Evolutionary conservation across 2,888 invertebrate species (phyloP).

Genomic region (Petrophora chlorosata): DNA sequence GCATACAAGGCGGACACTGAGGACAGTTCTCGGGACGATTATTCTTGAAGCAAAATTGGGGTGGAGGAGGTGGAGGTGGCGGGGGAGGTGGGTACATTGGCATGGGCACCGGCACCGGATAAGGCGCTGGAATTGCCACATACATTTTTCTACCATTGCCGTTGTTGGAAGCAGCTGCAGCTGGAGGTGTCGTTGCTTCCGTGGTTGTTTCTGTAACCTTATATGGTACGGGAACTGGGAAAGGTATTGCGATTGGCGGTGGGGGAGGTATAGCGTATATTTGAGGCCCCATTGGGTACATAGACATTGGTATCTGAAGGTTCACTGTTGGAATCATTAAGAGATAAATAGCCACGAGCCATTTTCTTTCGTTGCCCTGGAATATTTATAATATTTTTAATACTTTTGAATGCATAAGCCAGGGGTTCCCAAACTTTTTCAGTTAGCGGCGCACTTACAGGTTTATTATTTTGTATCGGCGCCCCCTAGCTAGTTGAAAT

Average conservation of each 20-base stretch:
- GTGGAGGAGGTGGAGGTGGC: neutral
- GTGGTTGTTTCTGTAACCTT: slow-evolving; percentile 8
- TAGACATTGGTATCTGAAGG: slow-evolving; percentile 13
- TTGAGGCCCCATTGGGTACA: slow-evolving; percentile 10
- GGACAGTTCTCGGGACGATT: slow-evolving; percentile 2
- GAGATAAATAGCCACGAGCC: slow-evolving; percentile 3
- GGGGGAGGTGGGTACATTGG: slow-evolving; percentile 3
- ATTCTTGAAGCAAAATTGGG: neutral
- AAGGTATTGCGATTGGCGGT: slow-evolving; percentile 12
- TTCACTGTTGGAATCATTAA: slow-evolving; percentile 9
- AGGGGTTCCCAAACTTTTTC: too few relatives aligned
- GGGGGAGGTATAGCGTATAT: slow-evolving; percentile 16
- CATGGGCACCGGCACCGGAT: slow-evolving; percentile 15
- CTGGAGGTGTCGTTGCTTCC: neutral
- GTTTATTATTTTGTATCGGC: too few relatives aligned
- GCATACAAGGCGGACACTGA: neutral
- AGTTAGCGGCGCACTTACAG: too few relatives aligned
- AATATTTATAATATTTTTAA: neutral
- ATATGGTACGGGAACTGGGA: slow-evolving; percentile 14
- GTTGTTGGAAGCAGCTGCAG: neutral
- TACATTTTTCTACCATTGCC: neutral
- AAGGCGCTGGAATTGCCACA: slow-evolving; percentile 15
- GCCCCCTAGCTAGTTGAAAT: too few relatives aligned
- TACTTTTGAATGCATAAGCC: too few relatives aligned
- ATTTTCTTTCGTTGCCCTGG: slow-evolving; percentile 2